Conservation (phyloP, 2,888 invertebrate species). For the Amorpha juglandis region DNA sequence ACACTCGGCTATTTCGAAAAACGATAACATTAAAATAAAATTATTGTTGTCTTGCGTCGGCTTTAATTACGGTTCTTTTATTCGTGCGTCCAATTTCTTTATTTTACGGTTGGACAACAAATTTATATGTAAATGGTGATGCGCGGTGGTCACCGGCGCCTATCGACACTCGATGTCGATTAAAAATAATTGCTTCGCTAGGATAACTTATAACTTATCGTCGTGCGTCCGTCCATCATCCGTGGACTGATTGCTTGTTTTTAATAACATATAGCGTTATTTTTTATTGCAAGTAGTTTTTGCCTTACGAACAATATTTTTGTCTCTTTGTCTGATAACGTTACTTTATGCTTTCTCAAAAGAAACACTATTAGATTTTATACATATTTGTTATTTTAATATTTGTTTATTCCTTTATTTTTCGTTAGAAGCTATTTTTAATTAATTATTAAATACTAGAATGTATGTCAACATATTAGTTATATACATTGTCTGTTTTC, state of each 20-base stretch:
- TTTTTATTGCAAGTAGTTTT: neutral
- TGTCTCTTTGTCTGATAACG: too few species aligned
- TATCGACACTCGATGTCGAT: constrained; percentile 57
- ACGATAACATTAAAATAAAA: constrained; percentile 69
- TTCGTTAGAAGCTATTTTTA: too few species aligned
- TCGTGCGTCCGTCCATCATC: constrained; percentile 30
- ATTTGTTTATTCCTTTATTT: too few species aligned
- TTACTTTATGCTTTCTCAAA: too few species aligned
- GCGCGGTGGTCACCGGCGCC: constrained; percentile 72
- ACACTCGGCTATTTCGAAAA: constrained; percentile 38
- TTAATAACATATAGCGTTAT: neutral
- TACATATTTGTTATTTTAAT: neutral
- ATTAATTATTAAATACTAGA: too few species aligned
- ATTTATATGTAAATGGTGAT: constrained; percentile 80
- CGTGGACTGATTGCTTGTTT: constrained; percentile 28
- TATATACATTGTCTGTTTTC: too few species aligned
- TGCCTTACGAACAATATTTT: neutral
- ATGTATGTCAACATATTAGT: too few species aligned
- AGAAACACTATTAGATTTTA: neutral
- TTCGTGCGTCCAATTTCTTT: constrained; percentile 77
- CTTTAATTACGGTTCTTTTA: constrained; percentile 73
- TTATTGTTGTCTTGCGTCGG: constrained; percentile 68
- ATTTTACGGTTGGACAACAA: constrained; percentile 80
- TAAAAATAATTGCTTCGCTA: constrained; percentile 59
- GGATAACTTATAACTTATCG: constrained; percentile 39